phyloP scores from a whole-genome alignment of 2,113 vertebrate species.

The Typhlomys cinereus region DNA sequence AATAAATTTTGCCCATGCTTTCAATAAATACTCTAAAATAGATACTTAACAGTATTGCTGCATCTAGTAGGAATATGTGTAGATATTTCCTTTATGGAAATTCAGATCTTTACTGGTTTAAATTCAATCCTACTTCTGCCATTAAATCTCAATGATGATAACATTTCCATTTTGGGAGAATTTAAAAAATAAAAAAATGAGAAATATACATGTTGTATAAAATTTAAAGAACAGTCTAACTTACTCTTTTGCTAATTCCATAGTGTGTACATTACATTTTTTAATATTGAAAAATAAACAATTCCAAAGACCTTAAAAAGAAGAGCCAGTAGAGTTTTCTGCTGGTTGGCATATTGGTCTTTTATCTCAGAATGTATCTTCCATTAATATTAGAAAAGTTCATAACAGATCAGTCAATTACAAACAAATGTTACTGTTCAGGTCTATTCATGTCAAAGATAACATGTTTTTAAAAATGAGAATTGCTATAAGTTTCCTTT shows the following conservation, averaged over 20 bases:
- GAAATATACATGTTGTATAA: neutral
- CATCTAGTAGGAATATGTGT: conserved; percentile 34
- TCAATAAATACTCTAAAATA: conserved; percentile 34
- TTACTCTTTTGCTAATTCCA: neutral
- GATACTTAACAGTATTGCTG: conserved; percentile 46
- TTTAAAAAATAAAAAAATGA: conserved; percentile 42
- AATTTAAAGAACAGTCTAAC: neutral
- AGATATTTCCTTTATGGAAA: conserved; percentile 57
- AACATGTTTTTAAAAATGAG: neutral
- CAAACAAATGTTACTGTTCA: neutral
- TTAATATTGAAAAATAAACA: neutral
- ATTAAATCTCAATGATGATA: conserved; percentile 34
- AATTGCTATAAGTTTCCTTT: neutral
- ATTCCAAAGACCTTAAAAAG: neutral
- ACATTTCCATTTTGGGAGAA: conserved; percentile 45
- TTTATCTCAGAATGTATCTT: neutral
- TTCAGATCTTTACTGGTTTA: conserved; percentile 39
- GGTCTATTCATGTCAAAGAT: neutral
- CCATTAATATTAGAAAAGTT: neutral
- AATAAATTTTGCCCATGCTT: conserved; percentile 48
- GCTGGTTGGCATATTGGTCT: neutral
- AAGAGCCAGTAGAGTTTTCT: neutral
- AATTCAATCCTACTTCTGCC: conserved; percentile 42
- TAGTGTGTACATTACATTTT: neutral
- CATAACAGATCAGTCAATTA: neutral